Evolutionary conservation across 1,140 invertebrate species (phyloP), one percentile per base, ranked within the genome.

Genomic region (Hirudo medicinalis): DNA sequence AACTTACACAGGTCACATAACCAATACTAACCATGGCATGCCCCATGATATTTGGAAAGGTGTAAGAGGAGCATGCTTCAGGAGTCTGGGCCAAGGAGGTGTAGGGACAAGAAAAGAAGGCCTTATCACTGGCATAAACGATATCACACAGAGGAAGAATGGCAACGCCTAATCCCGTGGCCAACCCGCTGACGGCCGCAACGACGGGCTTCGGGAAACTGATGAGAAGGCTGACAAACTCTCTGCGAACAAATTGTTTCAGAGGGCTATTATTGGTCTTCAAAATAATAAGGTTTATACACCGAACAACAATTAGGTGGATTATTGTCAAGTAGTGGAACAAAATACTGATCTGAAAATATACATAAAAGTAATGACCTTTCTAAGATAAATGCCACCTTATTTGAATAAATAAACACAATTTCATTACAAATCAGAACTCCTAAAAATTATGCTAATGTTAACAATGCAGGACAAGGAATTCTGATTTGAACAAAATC

Each of bases 161-260:
- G 13, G 93, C 96, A 0, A 88, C 88, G 67, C 88, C 88, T 75
- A 97, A 88, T 25, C 95, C 95, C 74, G 96, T 86, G n/a, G 93
- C 91, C 67, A 91, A 91, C 53, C 93, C 94, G 86, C 97, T 94
- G 0, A 97, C 88, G 57, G 94, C 82, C 54, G 88, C 90, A 72
- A 97, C 85, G 57, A 98, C 78, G 25, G 94, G 84, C 81, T 97
- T 97, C 0, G 91, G 89, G 79, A 91, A 94, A 73, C 87, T 85
- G 74, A 97, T 92, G 75, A 94, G 88, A 4, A 89, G 83, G 74
- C 85, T 83, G 17, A 95, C 85, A 82, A 91, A 91, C 49, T 86
- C 80, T 69, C 86, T 87, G 74, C 63, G 83, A 82, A 36, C 32
- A 36, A 36, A 36, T 36, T 36, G 32, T 36, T 36, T 2, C 32